Base-by-base conservation (phyloP, 2,113 vertebrate species). In the Tetraodon nigroviridis region DNA sequence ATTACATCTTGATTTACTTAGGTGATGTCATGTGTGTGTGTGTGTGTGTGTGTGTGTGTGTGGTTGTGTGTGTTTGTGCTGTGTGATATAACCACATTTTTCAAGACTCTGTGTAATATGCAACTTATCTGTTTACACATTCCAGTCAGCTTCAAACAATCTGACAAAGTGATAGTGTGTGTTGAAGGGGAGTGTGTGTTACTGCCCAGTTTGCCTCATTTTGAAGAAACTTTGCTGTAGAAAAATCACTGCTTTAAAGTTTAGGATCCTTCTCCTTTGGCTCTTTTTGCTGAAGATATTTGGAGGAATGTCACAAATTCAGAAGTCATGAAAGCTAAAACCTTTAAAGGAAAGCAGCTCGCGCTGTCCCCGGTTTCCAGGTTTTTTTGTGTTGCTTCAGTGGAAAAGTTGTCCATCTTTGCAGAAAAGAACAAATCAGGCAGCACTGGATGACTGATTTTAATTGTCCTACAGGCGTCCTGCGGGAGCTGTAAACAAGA, bases 1-100 rank as follows among this genome's bases (percentile, higher is more conserved):
- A 77, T 73, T 79, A 64, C 73, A 82, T 77, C 75, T 79, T 79
- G 73, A 79, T 78, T 71, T 75, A 79, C 52, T 83, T 78, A 81
- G 55, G 12, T 79, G 67, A 71, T 64, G 76, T 83, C 80, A 79
- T 68, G 51, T 69, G 37, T 64, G 12, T 47, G 53, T 57, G 64
- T 58, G 48, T 57, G 32, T 62, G 29, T 64, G 61, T 55, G 29
- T 64, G 55, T 60, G 32, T 56, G 24, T 56, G 58, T 52, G 46
- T n/a, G n/a, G n/a, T n/a, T 22, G 18, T n/a, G 17, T 64, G 16
- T 22, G 42, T 51, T 19, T 15, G 13, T 50, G 22, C 47, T 41
- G 51, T 69, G 69, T 78, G 79, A 75, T 66, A 50, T 53, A 73
- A 73, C 64, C 60, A 61, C 48, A 62, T 58, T 61, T 11, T 71